These are phyloP conservation scores for Dromius quadrimaculatus DNA, from an alignment of 2,888 invertebrate species.

Conservation along the genomic window DNA sequence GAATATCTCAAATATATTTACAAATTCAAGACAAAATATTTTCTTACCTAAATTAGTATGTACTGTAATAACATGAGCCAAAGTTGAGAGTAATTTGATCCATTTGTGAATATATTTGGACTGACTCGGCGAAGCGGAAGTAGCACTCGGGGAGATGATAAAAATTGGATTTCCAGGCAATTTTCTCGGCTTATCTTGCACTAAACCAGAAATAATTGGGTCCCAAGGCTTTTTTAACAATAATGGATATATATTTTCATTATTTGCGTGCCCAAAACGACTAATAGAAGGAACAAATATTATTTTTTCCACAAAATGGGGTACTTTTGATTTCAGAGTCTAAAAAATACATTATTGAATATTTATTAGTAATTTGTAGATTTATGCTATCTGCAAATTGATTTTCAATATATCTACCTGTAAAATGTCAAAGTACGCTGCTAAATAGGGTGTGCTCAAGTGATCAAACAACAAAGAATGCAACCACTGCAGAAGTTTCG, in stretches of 20 bases:
- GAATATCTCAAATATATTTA: background rate
- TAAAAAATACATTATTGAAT: conserved; percentile 57
- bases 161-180: conserved; percentile 78
- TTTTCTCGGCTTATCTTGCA: conserved; percentile 76
- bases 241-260: conserved; percentile 75
- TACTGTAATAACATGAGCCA: conserved; percentile 77
- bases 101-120: conserved; percentile 76
- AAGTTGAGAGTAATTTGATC: conserved; percentile 75
- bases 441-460: conserved; percentile 75
- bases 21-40: background rate
- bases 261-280: conserved; percentile 68
- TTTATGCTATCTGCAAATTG: conserved; percentile 11
- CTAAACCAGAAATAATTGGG: conserved; percentile 72
- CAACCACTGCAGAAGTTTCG: conserved; percentile 80
- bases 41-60: conserved; percentile 69
- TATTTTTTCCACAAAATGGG: conserved; percentile 80
- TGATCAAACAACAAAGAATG: conserved; percentile 79
- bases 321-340: conserved; percentile 76
- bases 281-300: conserved; percentile 70
- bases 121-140: conserved; percentile 65
- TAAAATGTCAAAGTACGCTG: conserved; percentile 81
- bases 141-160: conserved; percentile 73
- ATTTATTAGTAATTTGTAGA: no score
- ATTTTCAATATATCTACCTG: conserved; percentile 69
- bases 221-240: conserved; percentile 81